Evolutionary conservation across 2,888 invertebrate species (phyloP).

Genomic region (Lissonota sp.): DNA sequence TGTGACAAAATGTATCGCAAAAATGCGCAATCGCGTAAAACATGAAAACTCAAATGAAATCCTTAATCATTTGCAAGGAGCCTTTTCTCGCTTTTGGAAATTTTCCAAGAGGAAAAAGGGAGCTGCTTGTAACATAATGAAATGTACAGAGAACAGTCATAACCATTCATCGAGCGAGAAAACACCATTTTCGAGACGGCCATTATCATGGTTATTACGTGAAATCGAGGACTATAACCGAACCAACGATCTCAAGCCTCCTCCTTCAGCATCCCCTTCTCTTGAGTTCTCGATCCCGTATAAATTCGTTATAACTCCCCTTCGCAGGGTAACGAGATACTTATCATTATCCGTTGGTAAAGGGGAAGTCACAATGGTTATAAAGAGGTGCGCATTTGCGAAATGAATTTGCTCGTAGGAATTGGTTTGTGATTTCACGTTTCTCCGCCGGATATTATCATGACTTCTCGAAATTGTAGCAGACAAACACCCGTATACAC

Average conservation of each 20-base stretch:
- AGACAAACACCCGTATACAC: not conserved
- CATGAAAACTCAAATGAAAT: constrained; percentile 1
- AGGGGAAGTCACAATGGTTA: not conserved
- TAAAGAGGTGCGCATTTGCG: constrained; percentile 20
- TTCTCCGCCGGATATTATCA: constrained; percentile 43
- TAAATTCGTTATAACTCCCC: constrained; percentile 76
- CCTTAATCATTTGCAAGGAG: not conserved
- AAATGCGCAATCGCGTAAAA: constrained; percentile 7
- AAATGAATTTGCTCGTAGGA: constrained; percentile 27
- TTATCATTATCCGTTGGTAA: constrained; percentile 73
- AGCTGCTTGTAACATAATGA: not conserved
- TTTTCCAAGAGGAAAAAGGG: not conserved
- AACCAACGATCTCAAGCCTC: constrained; percentile 25
- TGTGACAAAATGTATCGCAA: constrained; percentile 5
- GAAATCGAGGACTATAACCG: constrained; percentile 14
- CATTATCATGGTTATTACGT: constrained; percentile 57
- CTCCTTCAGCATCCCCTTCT: not conserved
- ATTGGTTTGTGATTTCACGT: constrained; percentile 37
- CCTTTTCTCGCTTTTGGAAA: not conserved
- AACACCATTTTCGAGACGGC: constrained; percentile 24
- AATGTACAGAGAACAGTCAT: constrained; percentile 10
- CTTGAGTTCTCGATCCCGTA: constrained; percentile 55
- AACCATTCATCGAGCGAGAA: constrained; percentile 26
- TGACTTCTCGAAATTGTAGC: constrained; percentile 71
- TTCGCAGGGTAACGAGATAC: constrained; percentile 76